phyloP scores from a whole-genome alignment of 2,888 invertebrate genomes.

The Formica aserva region DNA sequence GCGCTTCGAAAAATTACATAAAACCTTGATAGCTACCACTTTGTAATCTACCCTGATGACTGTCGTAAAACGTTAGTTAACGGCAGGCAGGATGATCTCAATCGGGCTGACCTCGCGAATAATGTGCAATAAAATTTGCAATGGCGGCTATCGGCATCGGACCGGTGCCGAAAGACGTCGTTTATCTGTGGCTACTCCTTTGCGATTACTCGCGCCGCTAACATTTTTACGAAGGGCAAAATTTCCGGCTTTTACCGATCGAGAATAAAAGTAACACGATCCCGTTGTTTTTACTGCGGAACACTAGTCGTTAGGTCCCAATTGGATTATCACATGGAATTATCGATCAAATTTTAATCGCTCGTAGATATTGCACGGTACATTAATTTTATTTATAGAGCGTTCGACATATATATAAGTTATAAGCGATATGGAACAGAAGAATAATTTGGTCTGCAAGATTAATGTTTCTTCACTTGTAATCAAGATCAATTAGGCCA shows the following conservation, averaged over 20 bases:
- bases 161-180: conserved; percentile 38
- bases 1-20: conserved; percentile 49
- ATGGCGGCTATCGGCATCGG: conserved; percentile 15
- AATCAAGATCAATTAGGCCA: neutral
- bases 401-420: neutral
- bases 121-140: conserved; percentile 52
- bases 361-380: neutral
- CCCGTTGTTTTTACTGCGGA: neutral
- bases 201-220: conserved; percentile 23
- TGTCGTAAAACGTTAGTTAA: conserved; percentile 53
- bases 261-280: conserved; percentile 29
- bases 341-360: conserved; percentile 53
- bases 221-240: conserved; percentile 37
- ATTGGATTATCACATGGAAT: conserved; percentile 22
- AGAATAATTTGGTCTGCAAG: neutral
- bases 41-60: conserved; percentile 44
- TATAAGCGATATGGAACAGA: neutral
- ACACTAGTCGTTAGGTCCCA: conserved; percentile 1
- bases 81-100: conserved; percentile 34
- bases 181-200: conserved; percentile 22
- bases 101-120: conserved; percentile 53
- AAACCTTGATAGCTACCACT: conserved; percentile 46
- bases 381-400: neutral
- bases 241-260: neutral
- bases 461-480: neutral